These are phyloP conservation scores for Pachycephus smyrnensis DNA, from an alignment of 2,888 invertebrate species.

Conservation along the genomic window DNA sequence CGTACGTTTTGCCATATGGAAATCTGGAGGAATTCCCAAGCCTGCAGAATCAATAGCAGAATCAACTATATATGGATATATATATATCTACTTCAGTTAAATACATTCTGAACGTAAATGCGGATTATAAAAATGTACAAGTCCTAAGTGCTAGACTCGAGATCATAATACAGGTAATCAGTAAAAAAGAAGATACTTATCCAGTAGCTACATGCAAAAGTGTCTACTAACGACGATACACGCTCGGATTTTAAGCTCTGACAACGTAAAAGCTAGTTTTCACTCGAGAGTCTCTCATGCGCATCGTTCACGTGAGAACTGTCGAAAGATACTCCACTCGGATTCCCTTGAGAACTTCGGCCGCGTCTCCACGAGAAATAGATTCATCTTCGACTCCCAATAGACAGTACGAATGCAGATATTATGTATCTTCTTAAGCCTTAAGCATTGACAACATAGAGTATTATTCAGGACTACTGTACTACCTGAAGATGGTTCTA, in stretches of 20 bases:
- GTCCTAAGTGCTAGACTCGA: not conserved
- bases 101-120: not conserved
- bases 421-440: not conserved
- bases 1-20: not conserved
- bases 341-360: not conserved
- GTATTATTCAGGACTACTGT: not conserved
- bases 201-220: not conserved
- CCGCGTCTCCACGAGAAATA: not conserved
- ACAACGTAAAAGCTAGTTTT: not conserved
- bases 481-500: not conserved
- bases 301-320: not conserved
- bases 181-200: not conserved
- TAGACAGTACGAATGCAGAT: not conserved
- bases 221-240: not conserved
- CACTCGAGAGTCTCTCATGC: not conserved
- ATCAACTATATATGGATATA: not conserved
- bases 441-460: not conserved
- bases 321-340: not conserved
- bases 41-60: not conserved
- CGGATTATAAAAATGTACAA: not conserved
- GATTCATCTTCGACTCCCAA: not conserved
- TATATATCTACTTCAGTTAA: not conserved
- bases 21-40: not conserved
- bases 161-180: not conserved
- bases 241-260: not conserved